phyloP scores from a whole-genome alignment of 2,113 vertebrate genomes.

The Lamprologus ornatipinnis region DNA sequence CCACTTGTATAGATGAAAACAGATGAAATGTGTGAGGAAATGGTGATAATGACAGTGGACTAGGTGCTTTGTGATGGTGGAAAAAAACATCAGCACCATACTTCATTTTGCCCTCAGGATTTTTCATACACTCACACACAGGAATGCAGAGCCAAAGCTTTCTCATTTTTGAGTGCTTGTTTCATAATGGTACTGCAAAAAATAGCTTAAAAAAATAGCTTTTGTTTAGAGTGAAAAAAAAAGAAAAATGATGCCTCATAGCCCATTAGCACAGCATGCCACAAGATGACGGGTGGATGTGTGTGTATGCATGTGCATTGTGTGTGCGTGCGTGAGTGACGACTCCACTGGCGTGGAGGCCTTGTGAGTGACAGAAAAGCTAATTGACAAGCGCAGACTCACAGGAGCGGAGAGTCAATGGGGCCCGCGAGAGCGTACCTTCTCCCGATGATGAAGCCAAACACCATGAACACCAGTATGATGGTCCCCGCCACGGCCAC shows the following conservation, averaged over 20 bases:
- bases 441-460: conserved; percentile 99
- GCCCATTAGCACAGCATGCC: conserved; percentile 60
- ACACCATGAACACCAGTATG: conserved; percentile 99
- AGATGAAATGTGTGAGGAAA: background rate
- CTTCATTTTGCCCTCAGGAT: background rate
- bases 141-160: background rate
- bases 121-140: background rate
- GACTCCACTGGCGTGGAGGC: conserved; percentile 38
- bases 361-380: conserved; percentile 69
- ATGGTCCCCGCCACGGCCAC: conserved; percentile 98
- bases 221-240: background rate
- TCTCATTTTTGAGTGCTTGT: background rate
- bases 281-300: conserved; percentile 46
- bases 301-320: conserved; percentile 20
- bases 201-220: background rate
- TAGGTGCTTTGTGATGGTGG: background rate
- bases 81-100: background rate
- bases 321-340: conserved; percentile 18
- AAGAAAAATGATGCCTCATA: conserved; percentile 22
- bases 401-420: conserved; percentile 78
- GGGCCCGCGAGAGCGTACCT: conserved; percentile 84
- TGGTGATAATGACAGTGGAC: background rate
- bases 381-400: conserved; percentile 75
- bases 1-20: background rate
- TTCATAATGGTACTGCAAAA: conserved; percentile 26